phyloP scores from a whole-genome alignment of 2,797 vertebrate species.

The Carcharodon carcharias region DNA sequence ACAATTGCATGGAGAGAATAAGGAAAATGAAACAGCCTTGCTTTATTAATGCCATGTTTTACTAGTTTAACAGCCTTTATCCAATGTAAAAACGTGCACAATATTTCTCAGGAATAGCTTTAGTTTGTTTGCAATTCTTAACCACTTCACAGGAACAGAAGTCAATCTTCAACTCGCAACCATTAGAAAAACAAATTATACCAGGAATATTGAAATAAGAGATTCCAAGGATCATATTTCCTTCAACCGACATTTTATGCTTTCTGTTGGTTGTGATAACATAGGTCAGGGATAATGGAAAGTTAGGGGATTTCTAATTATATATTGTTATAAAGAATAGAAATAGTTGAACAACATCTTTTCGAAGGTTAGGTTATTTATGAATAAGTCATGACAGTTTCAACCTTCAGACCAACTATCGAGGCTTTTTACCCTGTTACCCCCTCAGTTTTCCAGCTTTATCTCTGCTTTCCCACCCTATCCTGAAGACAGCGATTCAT shows the following conservation, averaged over 20 bases:
- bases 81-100: not conserved
- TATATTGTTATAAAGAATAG: not conserved
- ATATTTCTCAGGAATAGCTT: not conserved
- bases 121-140: not conserved
- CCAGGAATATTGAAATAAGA: not conserved
- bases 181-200: not conserved
- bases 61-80: too few species aligned
- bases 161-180: not conserved
- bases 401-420: not conserved
- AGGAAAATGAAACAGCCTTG: not conserved
- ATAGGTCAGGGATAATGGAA: not conserved
- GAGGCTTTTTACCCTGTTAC: too few species aligned
- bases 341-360: not conserved
- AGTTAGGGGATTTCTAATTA: slow-evolving; percentile 2
- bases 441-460: not conserved
- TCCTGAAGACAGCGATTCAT: not conserved
- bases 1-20: not conserved
- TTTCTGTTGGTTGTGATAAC: not conserved
- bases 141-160: not conserved
- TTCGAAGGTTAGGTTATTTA: not conserved
- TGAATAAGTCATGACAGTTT: not conserved
- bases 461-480: not conserved
- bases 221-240: not conserved
- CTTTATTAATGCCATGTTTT: not conserved
- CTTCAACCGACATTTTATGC: not conserved